Base-by-base conservation (phyloP, 2,797 vertebrate species). In the Falco peregrinus region DNA sequence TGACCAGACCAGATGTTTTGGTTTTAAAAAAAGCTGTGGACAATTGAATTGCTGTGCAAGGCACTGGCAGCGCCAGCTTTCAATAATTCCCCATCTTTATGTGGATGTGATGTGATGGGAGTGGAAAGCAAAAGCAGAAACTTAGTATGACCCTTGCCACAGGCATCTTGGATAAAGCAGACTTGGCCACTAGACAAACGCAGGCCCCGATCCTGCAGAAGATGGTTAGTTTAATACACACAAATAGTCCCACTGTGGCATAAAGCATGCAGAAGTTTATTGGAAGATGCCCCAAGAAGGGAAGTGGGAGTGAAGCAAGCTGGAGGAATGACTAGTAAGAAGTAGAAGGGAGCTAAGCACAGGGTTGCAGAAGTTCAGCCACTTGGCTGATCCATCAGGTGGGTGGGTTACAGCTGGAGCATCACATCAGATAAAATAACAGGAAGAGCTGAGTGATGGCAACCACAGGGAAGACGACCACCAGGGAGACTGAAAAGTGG, bases 281-380 rank as follows among this genome's bases (percentile, higher is more conserved):
- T 64, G 63, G 73, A 74, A 74, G 79, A 82, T 80, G 45, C 48
- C 53, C 50, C 2, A 9, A 60, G 73, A 96, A 90, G 60, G 81
- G 75, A 96, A 92, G 50, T 80, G 78, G 86, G 93, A 88, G 65
- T 82, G 48, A 84, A 83, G 75, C 37, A 60, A 81, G 35, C 50
- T 53, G 70, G 41, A 91, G 71, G 39, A 83, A 94, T 76, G 67
- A 95, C 57, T 85, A 76, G 81, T 43, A 60, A 50, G 37, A 74
- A 92, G n/a, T 43, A 69, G 13, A 70, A 28, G 24, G 74, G 59
- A 92, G 67, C 69, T 69, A 35, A 61, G 65, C 63, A 91, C 25
- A 41, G 47, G 51, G 57, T 11, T 82, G 53, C 21, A 47, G 75
- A 87, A 90, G 78, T 57, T 48, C 51, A 76, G 35, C 76, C 75